Base-by-base conservation (phyloP, 2,888 invertebrate species). In the Gastrophysa polygoni region DNA sequence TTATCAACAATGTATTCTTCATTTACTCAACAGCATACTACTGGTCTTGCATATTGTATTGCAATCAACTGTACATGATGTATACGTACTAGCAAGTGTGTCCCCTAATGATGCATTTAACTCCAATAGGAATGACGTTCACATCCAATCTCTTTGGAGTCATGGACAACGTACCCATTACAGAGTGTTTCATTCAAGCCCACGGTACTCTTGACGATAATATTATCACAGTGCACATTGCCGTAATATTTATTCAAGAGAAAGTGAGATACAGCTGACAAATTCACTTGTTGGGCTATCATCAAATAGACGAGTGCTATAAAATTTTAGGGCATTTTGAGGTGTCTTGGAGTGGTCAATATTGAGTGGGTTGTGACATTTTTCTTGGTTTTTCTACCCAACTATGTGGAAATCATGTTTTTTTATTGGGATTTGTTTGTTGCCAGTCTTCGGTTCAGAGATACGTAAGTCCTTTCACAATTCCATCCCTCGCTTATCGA, bases 261-360 rank as follows among this genome's bases (percentile, higher is more conserved):
- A 63, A 63, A 63, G 63, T 59, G 59, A 60, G 61, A 46, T 51
- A 56, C 16, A 56, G 51, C 54, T 52, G 46, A 58, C 57, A 46
- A 61, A 51, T 66, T 72, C 73, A 75, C 69, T 75, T 73, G 71
- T 71, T 68, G 68, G 58, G 66, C 66, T 61, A 60, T 60, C 73
- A 72, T 70, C 73, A 71, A 71, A 74, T 75, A 59, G 73, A 65
- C 64, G 72, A 64, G 61, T 52, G 32, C 29, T 54, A 43, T 54
- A 14, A 4, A 54, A 14, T 16, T 52, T 17, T 49, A 10, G 14
- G 14, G 29, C 28, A 17, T 24, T 43, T 43, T 11, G 38, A 14
- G 21, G 14, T 43, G 11, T 6, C 38, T 21, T 46, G 8, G 43
- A 17, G 20, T n/a, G n/a, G 21, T 46, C 18, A 28, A 34, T 21